Evolutionary conservation across 1,140 invertebrate species (phyloP).

Genomic region (Pemphigus obesinymphae): DNA sequence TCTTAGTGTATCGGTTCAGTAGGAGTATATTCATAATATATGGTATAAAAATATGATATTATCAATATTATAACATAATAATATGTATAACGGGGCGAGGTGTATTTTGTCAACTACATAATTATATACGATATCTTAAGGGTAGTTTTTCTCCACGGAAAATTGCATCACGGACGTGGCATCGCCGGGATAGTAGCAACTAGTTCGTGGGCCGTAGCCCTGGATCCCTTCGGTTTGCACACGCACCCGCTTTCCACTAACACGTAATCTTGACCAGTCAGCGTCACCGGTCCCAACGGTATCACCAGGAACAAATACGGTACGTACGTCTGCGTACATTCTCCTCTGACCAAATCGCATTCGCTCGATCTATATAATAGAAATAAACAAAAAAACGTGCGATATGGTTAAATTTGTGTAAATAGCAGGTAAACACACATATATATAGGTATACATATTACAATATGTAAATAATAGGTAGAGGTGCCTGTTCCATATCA

Average conservation of each 20-base stretch:
- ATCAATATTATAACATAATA: too few relatives aligned
- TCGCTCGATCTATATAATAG: slow-evolving; percentile 58
- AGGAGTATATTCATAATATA: too few relatives aligned
- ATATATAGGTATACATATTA: too few relatives aligned
- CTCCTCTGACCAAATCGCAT: slow-evolving; percentile 80
- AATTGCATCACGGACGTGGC: background rate
- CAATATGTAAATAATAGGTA: too few relatives aligned
- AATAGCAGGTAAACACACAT: too few relatives aligned
- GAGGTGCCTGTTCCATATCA: too few relatives aligned
- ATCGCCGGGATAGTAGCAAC: slow-evolving; percentile 22
- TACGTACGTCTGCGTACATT: slow-evolving; percentile 87
- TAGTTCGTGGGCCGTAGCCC: slow-evolving; percentile 9
- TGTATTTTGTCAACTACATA: background rate
- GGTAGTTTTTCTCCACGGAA: background rate
- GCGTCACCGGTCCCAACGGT: slow-evolving; percentile 80
- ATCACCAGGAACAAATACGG: slow-evolving; percentile 87
- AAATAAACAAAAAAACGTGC: too few relatives aligned
- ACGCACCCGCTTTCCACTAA: slow-evolving; percentile 87
- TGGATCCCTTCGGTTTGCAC: slow-evolving; percentile 75
- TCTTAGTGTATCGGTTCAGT: background rate
- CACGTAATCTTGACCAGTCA: slow-evolving; percentile 88
- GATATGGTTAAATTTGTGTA: too few relatives aligned
- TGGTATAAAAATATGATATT: background rate
- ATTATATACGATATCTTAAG: background rate
- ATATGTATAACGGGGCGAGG: background rate